phyloP scores from a whole-genome alignment of 1,140 invertebrate species.

The Zaprionus vittiger region DNA sequence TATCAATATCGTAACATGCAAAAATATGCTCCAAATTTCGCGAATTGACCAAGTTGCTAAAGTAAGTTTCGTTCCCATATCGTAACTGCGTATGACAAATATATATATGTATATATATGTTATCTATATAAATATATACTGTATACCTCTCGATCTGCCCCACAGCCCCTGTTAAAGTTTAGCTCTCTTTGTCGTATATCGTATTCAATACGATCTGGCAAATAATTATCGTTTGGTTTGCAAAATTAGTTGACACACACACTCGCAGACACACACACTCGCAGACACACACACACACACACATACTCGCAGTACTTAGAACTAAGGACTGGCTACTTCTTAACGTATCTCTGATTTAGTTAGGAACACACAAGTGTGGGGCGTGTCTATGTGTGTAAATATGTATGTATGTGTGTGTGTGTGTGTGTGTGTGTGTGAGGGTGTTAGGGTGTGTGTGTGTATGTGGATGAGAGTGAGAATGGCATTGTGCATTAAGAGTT shows the following conservation, averaged over 20 bases:
- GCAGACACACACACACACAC: conserved; percentile 9
- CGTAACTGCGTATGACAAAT: conserved; percentile 3
- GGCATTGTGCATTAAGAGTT: conserved; percentile 18
- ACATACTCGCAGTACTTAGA: conserved; percentile 15
- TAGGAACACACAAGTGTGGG: conserved; percentile 69
- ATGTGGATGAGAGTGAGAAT: conserved; percentile 4
- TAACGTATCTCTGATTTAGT: conserved; percentile 28
- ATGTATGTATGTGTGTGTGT: conserved; percentile 16
- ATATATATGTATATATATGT: conserved; percentile 11
- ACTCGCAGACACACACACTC: neutral
- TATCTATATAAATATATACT: conserved; percentile 6
- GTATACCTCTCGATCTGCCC: neutral
- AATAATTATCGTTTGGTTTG: neutral
- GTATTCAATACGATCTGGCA: neutral
- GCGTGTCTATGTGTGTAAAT: conserved; percentile 24
- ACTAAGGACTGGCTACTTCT: conserved; percentile 33
- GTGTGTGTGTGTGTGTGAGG: conserved; percentile 20
- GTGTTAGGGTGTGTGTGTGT: conserved; percentile 8
- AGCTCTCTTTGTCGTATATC: conserved; percentile 9
- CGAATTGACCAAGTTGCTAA: conserved; percentile 17
- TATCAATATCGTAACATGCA: conserved; percentile 12
- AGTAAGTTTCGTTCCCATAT: conserved; percentile 13
- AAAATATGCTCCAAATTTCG: conserved; percentile 4
- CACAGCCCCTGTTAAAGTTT: conserved; percentile 6
- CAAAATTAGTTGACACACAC: neutral